Evolutionary conservation across 2,888 invertebrate species (phyloP), one percentile per base, ranked within the genome.

Genomic region (Drosophila aldrichi): DNA sequence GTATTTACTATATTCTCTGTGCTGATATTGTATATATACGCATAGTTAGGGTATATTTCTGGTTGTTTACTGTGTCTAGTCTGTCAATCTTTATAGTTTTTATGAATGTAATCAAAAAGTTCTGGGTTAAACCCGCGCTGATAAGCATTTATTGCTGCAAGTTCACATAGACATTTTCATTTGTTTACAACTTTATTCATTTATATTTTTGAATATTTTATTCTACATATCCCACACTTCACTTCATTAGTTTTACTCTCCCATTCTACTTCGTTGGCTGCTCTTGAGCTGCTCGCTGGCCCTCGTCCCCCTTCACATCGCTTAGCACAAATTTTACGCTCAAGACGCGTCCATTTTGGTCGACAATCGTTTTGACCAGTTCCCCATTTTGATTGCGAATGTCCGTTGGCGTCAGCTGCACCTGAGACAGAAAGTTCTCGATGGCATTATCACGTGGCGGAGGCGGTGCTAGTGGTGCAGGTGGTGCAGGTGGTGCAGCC

Each of bases 271-370:
- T 71, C 16, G 61, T 72, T 46, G 77, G 48, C 43, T 20, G 20
- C 41, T 44, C 41, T 10, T 56, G 34, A 8, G 16, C 41, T 25
- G 40, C 55, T 12, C 25, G 18, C 10, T 70, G 66, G 3, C 49
- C 60, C 1, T 25, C 52, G 0, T 38, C 52, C 0, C 59, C 75
- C 36, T 74, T 88, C 48, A 81, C 70, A 0, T 58, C 41, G 66
- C 88, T 91, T 1, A 91, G 64, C 2, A 88, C 78, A 66, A 90
- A 91, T 32, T 64, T 80, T 2, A 71, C 89, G 34, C 88, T 90
- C 32, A 91, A 49, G 0, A 90, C 65, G 6, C 90, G 79, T 0
- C 91, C 91, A 52, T 90, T 69, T 14, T 80, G 81, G 34, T 91
- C 91, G 14, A 88, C 70, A 58, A 91, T 61, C 0, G 88, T 88